These are phyloP conservation scores for Ceyx melanurus DNA, from an alignment of 2,113 vertebrate genomes.

Conservation along the genomic window DNA sequence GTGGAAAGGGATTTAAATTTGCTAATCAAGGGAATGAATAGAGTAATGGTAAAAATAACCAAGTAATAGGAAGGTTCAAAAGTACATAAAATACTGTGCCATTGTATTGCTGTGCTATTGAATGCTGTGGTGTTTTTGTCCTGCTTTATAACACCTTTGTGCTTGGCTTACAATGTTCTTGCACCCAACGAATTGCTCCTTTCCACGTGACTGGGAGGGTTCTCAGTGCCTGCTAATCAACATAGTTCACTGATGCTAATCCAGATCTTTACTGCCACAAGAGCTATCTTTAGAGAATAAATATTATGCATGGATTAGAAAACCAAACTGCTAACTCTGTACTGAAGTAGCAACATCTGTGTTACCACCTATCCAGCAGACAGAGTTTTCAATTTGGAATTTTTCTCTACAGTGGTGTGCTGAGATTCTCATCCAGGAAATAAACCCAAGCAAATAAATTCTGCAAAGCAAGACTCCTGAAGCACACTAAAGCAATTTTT, in stretches of 20 bases:
- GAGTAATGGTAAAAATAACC: not conserved
- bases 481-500: not conserved
- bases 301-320: not conserved
- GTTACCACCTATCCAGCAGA: not conserved
- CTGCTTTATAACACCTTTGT: not conserved
- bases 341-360: not conserved
- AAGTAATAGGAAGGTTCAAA: not conserved
- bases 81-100: not conserved
- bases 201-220: not conserved
- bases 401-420: not conserved
- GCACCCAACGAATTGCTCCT: not conserved
- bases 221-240: not conserved
- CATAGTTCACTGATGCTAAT: not conserved
- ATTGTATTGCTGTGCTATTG: not conserved
- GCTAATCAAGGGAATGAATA: not conserved
- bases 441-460: not conserved
- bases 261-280: not conserved
- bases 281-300: not conserved
- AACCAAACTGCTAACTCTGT: not conserved
- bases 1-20: conserved; percentile 28
- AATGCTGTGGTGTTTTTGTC: not conserved
- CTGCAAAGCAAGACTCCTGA: not conserved
- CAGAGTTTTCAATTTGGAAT: not conserved
- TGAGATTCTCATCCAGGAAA: not conserved
- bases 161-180: not conserved